Evolutionary conservation across 2,113 vertebrate species (phyloP), one percentile per base, ranked within the genome.

Genomic region (Theristicus caerulescens): DNA sequence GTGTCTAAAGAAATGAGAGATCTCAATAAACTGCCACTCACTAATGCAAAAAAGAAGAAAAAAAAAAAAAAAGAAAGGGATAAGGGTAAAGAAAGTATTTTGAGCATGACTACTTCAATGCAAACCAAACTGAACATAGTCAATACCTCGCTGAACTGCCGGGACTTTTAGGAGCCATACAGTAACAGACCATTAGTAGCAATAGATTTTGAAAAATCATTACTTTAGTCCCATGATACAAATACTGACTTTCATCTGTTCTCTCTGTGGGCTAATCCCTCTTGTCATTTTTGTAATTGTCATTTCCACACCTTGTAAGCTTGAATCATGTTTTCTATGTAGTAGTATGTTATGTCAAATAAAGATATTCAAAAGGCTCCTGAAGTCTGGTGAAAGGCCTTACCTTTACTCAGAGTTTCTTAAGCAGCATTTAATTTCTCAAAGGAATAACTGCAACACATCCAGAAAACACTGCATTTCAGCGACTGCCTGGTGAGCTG

Each of bases 231-330:
- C 76, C 86, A 58, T 29, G 78, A 71, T 67, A 49, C 38, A n/a
- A 88, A 90, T 54, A 94, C 34, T 92, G 79, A 86, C 69, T 96
- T 96, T 91, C 69, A 90, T 86, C 82, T 79, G 4, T 71, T 91
- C 85, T 79, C 89, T 94, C 66, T 65, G 64, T 16, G 51, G 86
- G 62, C 76, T 96, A 96, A 97, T 93, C 84, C 72, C 47, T 94
- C 70, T 81, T 93, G 76, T 84, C 62, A 80, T 94, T 86, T 83
- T 84, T 95, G 66, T 80, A 97, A 94, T 89, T 66, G 69, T 82
- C 55, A 49, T 78, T 86, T 58, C 66, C 5, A 9, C 1, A 18
- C 31, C 51, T 74, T 79, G 62, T 87, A 94, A 90, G 8, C 64
- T 71, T 82, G 27, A 94, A 65, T 74, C 55, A 27, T 57, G 20